Percentiles rank a stretch among this genome's conserved stretches.
Evolutionary conservation across 2,888 invertebrate genomes (phyloP).

Genomic region (Microctonus brassicae): DNA sequence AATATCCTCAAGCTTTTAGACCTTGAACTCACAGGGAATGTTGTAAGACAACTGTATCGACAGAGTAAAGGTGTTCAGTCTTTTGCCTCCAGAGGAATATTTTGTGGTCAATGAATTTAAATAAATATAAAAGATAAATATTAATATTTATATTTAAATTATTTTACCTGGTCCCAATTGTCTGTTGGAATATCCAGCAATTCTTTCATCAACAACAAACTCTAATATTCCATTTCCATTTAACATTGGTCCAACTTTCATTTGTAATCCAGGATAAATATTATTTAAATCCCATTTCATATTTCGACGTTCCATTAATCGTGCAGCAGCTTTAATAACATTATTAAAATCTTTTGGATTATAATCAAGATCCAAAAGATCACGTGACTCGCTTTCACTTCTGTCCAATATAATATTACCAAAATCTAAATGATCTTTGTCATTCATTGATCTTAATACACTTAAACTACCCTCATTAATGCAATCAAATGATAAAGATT

Average conservation of each 20-base stretch:
- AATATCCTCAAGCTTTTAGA: conserved; percentile 37
- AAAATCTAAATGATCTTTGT: conserved; percentile 77
- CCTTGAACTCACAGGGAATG: conserved; percentile 34
- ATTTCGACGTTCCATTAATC: conserved; percentile 77
- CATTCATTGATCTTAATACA: conserved; percentile 77
- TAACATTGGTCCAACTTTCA: conserved; percentile 81
- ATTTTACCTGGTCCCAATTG: conserved; percentile 76
- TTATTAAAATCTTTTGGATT: conserved; percentile 83
- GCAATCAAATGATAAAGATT: conserved; percentile 71
- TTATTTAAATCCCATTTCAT: conserved; percentile 82
- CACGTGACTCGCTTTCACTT: conserved; percentile 75
- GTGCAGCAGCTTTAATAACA: conserved; percentile 62
- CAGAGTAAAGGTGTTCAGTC: conserved; percentile 19
- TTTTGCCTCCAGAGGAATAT: conserved; percentile 25
- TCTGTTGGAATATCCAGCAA: conserved; percentile 71
- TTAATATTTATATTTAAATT: not conserved
- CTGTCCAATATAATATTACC: conserved; percentile 76
- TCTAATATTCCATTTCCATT: conserved; percentile 80
- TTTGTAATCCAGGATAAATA: conserved; percentile 81
- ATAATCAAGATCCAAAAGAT: conserved; percentile 78
- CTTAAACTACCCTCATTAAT: conserved; percentile 79
- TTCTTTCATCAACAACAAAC: conserved; percentile 77
- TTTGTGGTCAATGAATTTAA: not conserved
- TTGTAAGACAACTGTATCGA: conserved; percentile 14
- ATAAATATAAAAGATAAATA: not conserved